Evolutionary conservation across 2,113 vertebrate genomes (phyloP).

Genomic region (Xiphophorus maculatus): DNA sequence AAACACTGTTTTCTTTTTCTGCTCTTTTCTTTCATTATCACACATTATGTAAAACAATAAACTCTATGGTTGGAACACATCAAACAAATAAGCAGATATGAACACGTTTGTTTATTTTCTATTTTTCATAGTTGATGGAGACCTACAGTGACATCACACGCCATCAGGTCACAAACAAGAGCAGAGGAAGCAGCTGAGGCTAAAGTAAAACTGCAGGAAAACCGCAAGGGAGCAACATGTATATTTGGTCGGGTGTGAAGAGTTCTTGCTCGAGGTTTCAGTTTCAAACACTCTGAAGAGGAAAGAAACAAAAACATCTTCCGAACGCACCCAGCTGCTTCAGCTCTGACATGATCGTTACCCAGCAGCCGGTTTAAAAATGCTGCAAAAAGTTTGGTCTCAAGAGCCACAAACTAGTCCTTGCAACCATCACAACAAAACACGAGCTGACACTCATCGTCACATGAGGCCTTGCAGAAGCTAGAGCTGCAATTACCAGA

Average conservation of each 20-base stretch:
- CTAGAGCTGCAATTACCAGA: constrained; percentile 17
- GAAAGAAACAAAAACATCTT: not conserved
- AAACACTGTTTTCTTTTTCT: no score
- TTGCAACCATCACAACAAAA: not conserved
- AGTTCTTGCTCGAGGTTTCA: constrained; percentile 8
- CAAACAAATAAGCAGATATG: no score
- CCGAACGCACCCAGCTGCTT: not conserved
- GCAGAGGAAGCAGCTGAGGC: constrained; percentile 35
- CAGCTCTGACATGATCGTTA: not conserved
- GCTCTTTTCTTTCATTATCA: no score
- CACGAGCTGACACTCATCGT: not conserved
- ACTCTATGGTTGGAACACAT: no score
- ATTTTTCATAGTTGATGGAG: no score
- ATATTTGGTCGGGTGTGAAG: constrained; percentile 31
- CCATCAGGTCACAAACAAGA: not conserved
- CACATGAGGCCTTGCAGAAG: not conserved
- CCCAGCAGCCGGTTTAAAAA: not conserved
- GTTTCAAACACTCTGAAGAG: constrained; percentile 5
- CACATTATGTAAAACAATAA: no score
- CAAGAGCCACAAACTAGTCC: not conserved
- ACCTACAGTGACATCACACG: no score
- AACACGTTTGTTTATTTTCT: no score
- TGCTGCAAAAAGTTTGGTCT: not conserved
- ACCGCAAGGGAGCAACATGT: constrained; percentile 40
- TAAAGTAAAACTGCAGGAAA: constrained; percentile 49